phyloP scores from a whole-genome alignment of 2,113 vertebrate genomes.

The Colistium nudipinnis region DNA sequence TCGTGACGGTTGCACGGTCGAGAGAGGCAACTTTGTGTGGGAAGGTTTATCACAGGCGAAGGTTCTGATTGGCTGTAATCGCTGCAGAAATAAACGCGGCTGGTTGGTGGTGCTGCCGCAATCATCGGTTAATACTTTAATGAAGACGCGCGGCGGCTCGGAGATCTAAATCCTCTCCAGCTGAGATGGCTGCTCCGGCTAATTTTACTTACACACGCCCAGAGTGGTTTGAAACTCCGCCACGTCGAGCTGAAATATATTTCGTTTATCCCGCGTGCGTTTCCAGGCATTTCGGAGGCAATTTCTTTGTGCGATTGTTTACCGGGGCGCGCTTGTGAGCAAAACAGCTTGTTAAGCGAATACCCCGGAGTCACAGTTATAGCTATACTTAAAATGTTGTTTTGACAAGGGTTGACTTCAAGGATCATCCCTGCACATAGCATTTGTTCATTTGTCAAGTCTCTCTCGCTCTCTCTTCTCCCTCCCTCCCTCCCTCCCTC shows the following conservation, averaged over 20 bases:
- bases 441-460: constrained; percentile 56
- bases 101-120: constrained; percentile 55
- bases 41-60: constrained; percentile 37
- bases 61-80: constrained; percentile 53
- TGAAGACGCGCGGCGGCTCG: constrained; percentile 54
- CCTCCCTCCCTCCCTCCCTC: constrained; percentile 39
- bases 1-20: constrained; percentile 14
- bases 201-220: constrained; percentile 56
- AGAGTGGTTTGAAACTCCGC: constrained; percentile 33
- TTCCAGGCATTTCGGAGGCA: not conserved
- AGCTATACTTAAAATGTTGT: constrained; percentile 27
- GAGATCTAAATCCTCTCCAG: constrained; percentile 60
- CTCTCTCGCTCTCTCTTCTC: constrained; percentile 30
- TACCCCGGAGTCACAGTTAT: not conserved
- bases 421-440: constrained; percentile 35
- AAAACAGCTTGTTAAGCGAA: constrained; percentile 16
- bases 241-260: constrained; percentile 21
- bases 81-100: constrained; percentile 51
- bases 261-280: constrained; percentile 8
- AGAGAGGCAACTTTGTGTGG: constrained; percentile 41
- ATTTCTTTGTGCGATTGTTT: constrained; percentile 4
- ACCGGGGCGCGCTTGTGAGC: constrained; percentile 1
- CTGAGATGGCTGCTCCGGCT: constrained; percentile 52
- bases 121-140: constrained; percentile 71
- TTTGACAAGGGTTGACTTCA: constrained; percentile 35